phyloP scores from a whole-genome alignment of 1,140 invertebrate species.

The Pachypsylla venusta region DNA sequence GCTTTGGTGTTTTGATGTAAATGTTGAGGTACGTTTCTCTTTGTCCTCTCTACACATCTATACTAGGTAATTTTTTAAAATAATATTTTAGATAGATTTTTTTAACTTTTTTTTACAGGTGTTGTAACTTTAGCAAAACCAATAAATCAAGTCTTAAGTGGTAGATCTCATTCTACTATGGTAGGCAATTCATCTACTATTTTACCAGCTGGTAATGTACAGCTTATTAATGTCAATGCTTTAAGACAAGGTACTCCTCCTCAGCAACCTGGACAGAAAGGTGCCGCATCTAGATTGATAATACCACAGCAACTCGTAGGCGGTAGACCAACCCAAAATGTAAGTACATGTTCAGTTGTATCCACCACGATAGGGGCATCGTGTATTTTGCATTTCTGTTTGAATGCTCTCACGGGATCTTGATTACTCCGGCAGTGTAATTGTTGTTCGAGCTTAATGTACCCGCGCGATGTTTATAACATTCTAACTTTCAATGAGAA shows the following conservation, averaged over 20 bases:
- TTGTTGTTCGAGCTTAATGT: too few relatives aligned
- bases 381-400: too few relatives aligned
- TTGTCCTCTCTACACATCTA: too few relatives aligned
- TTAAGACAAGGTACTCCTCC: constrained; percentile 55
- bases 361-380: too few relatives aligned
- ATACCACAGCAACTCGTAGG: constrained; percentile 61
- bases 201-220: constrained; percentile 57
- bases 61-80: too few relatives aligned
- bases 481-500: too few relatives aligned
- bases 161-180: constrained; percentile 37
- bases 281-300: constrained; percentile 57
- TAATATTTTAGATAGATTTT: constrained; percentile 12
- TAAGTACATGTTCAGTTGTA: too few relatives aligned
- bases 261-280: constrained; percentile 50
- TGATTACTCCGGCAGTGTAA: too few relatives aligned
- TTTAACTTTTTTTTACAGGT: constrained; percentile 29
- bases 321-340: constrained; percentile 38
- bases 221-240: constrained; percentile 61
- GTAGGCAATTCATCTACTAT: constrained; percentile 38
- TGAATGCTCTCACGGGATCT: too few relatives aligned
- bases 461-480: too few relatives aligned
- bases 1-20: too few relatives aligned
- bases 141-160: constrained; percentile 33
- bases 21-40: too few relatives aligned
- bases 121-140: constrained; percentile 37